Evolutionary conservation across 1,140 invertebrate genomes (phyloP), one percentile per base, ranked within the genome.

Genomic region (Conus betulinus): DNA sequence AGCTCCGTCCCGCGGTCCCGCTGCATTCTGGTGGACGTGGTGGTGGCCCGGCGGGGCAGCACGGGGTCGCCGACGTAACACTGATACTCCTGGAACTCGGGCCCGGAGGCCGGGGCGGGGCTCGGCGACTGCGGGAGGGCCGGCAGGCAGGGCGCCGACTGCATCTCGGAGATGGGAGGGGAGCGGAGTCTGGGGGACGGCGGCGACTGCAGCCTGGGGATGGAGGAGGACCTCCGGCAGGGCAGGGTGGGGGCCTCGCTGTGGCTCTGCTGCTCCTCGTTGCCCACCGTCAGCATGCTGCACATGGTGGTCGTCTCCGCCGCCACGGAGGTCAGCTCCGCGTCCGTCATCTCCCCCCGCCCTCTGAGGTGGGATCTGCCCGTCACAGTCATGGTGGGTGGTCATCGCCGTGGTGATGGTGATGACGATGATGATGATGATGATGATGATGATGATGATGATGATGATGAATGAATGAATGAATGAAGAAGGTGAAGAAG

Each of bases 81-180:
- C 79, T 81, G 79, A 25, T 81, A 81, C 23, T 81, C 79, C 51
- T 81, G 79, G 20, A 81, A 81, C 51, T 81, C 79, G 10, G 76
- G 11, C 71, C 39, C 39, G 39, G 71, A 25, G 8, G 71, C 17
- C 20, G 71, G n/a, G 17, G 71, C 13, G 7, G 76, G 79, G 4
- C 13, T 13, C 39, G 39, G 79, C 15, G 17, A 15, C 51, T 81
- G 17, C 79, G 39, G 76, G 8, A 51, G 39, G 25, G 5, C 25
- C 39, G 25, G 79, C 51, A 51, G 23, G 10, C 23, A 79, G 79
- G 79, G 79, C 13, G 79, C 27, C 79, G 79, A 81, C 79, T 53
- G 79, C 51, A 81, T 51, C 79, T 53, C 39, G 15, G 79, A 51
- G 39, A 81, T 23, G 79, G 79, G 79, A 20, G 79, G 51, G 7